Percentiles rank a stretch among this genome's conserved stretches.
Evolutionary conservation across 2,113 vertebrate species (phyloP).

Genomic region (Atlantisia rogersi): DNA sequence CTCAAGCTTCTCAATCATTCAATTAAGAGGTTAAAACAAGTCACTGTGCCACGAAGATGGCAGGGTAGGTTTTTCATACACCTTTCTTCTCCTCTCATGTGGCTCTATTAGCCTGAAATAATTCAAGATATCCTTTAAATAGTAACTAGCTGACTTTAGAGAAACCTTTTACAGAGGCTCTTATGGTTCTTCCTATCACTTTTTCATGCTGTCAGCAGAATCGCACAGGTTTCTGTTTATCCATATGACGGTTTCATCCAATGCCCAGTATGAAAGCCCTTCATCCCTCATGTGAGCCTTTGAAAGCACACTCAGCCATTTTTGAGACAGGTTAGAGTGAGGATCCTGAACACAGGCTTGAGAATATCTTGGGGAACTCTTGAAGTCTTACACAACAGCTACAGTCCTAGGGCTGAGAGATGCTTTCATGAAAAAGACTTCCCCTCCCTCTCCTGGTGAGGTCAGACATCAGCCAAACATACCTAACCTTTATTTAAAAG

Average conservation of each 20-base stretch:
- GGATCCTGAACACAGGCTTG: not conserved
- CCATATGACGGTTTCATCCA: not conserved
- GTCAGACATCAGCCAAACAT: not conserved
- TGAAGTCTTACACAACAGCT: not conserved
- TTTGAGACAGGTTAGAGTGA: not conserved
- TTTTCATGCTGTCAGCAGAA: not conserved
- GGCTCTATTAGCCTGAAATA: not conserved
- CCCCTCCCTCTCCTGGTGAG: not conserved
- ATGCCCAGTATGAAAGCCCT: not conserved
- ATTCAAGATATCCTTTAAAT: not conserved
- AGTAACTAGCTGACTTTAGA: not conserved
- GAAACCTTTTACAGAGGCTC: not conserved
- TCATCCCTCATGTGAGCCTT: not conserved
- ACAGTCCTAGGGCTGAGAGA: not conserved
- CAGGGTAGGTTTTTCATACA: not conserved
- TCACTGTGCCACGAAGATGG: not conserved
- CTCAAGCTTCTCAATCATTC: not conserved
- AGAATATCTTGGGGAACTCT: not conserved
- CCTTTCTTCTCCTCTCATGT: not conserved
- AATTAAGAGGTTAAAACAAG: not conserved
- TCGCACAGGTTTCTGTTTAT: fast-evolving
- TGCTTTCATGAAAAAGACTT: not conserved
- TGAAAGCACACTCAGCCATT: not conserved
- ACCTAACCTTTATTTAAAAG: not conserved
- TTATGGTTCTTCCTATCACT: not conserved